phyloP scores from a whole-genome alignment of 2,888 invertebrate species.

The Leptinotarsa juncta region DNA sequence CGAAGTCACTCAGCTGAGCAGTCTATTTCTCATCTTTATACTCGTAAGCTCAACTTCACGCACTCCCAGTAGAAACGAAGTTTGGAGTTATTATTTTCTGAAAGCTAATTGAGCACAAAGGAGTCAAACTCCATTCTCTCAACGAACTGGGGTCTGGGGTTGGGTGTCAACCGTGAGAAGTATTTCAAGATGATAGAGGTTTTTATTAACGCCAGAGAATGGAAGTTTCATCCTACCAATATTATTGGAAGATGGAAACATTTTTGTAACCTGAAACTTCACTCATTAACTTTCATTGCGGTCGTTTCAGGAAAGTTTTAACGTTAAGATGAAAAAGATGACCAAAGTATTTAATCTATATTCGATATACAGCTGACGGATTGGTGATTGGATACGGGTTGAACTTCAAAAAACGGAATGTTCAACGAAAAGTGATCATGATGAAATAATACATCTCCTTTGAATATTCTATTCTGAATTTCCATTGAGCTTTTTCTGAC shows the following conservation, averaged over 20 bases:
- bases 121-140: conserved; percentile 6
- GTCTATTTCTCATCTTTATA: neutral
- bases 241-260: conserved; percentile 14
- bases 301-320: neutral
- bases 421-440: too few species aligned
- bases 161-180: neutral
- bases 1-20: too few species aligned
- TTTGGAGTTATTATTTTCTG: conserved; percentile 1
- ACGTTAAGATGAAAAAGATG: neutral
- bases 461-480: too few species aligned
- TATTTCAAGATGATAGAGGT: conserved; percentile 1
- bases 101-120: conserved; percentile 12
- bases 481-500: too few species aligned
- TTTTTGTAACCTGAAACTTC: conserved; percentile 8
- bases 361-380: neutral
- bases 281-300: conserved; percentile 14
- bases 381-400: too few species aligned
- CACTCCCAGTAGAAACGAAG: neutral
- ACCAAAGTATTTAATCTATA: neutral
- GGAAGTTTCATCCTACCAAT: neutral
- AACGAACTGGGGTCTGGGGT: neutral
- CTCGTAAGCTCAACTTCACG: neutral
- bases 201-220: conserved; percentile 18
- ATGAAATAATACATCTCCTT: too few species aligned
- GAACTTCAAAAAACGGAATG: too few species aligned